These are phyloP conservation scores for Oreonectes daqikongensis DNA, from an alignment of 2,797 vertebrate species.

Conservation along the genomic window DNA sequence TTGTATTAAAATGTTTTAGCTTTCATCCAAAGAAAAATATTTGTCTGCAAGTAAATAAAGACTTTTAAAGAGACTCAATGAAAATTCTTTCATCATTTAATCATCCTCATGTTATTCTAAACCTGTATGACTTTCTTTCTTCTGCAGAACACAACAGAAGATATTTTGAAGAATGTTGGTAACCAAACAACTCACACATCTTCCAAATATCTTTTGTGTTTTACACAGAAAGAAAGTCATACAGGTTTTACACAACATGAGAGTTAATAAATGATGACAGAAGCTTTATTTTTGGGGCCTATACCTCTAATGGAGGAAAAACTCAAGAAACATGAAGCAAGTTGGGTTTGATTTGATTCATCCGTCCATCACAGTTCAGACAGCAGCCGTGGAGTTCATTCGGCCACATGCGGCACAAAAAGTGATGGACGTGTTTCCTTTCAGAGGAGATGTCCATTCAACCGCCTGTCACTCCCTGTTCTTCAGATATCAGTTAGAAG, in stretches of 20 bases:
- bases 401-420: neutral
- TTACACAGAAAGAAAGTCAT: too few species aligned
- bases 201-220: too few species aligned
- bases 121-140: too few species aligned
- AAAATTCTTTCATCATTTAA: too few species aligned
- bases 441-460: constrained; percentile 10
- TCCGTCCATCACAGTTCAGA: constrained; percentile 8
- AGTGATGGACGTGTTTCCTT: constrained; percentile 36
- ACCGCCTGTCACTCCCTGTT: constrained; percentile 38
- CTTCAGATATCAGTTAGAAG: constrained; percentile 17
- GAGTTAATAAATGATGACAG: too few species aligned
- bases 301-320: neutral
- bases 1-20: neutral
- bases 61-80: too few species aligned
- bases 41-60: neutral
- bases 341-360: constrained; percentile 8
- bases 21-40: neutral
- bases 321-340: neutral
- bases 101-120: too few species aligned
- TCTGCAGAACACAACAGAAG: too few species aligned
- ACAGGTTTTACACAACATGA: too few species aligned
- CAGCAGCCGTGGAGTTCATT: neutral
- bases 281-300: too few species aligned
- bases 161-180: too few species aligned
- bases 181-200: too few species aligned